These are phyloP conservation scores for Octomys mimax DNA, from an alignment of 2,797 vertebrate genomes.

Conservation along the genomic window DNA sequence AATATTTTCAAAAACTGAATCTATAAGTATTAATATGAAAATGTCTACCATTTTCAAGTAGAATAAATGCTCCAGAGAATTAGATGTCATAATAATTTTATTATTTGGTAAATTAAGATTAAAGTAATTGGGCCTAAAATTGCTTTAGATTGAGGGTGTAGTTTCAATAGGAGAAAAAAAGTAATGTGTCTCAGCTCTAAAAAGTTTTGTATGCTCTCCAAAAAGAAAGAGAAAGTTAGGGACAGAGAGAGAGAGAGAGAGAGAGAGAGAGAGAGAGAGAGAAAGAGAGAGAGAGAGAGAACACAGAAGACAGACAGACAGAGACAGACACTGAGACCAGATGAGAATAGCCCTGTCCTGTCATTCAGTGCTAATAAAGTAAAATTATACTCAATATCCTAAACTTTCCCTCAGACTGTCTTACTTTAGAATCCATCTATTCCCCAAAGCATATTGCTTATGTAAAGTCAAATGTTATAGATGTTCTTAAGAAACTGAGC, in stretches of 20 bases:
- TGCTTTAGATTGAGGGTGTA: slow-evolving; percentile 38
- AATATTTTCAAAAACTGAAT: slow-evolving; percentile 53
- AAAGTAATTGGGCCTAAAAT: slow-evolving; percentile 48
- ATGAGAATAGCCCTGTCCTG: neutral
- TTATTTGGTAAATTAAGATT: slow-evolving; percentile 62
- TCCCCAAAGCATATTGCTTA: neutral
- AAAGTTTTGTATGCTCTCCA: neutral
- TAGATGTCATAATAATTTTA: slow-evolving; percentile 71
- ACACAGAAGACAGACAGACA: neutral
- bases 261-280: no score
- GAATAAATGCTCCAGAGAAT: slow-evolving; percentile 31
- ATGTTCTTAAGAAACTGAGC: neutral
- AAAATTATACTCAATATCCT: neutral
- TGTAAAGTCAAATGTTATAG: neutral
- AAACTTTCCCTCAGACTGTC: neutral
- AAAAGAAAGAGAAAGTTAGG: neutral
- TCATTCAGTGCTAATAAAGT: neutral
- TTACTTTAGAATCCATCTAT: neutral
- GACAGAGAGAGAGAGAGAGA: neutral
- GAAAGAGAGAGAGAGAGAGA: neutral
- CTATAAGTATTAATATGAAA: slow-evolving; percentile 40
- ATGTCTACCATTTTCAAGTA: slow-evolving; percentile 26
- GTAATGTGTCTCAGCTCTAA: neutral
- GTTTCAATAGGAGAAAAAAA: neutral
- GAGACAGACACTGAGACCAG: neutral